Conservation (phyloP, 2,888 invertebrate species). For the Coronaproctus castanopsis region DNA sequence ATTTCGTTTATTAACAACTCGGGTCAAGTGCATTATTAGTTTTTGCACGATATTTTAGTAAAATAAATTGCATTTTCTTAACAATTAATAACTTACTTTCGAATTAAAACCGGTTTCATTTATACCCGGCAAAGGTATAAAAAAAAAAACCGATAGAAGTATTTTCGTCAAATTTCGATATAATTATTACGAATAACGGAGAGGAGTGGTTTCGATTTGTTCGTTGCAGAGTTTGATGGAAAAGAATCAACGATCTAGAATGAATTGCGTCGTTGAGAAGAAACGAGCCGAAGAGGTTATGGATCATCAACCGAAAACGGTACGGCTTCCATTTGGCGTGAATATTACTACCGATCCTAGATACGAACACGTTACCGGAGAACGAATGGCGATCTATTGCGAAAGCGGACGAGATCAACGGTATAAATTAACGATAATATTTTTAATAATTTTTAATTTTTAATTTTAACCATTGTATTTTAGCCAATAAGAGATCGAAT, state of each 20-base stretch:
- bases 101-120: too few species aligned
- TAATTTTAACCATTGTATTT: neutral
- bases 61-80: too few species aligned
- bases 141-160: too few species aligned
- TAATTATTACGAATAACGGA: too few species aligned
- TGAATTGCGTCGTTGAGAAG: conserved; percentile 78
- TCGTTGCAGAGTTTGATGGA: conserved; percentile 31
- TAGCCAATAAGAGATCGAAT: neutral
- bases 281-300: conserved; percentile 64
- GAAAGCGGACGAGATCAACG: conserved; percentile 49
- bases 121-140: too few species aligned
- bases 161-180: too few species aligned
- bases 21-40: too few species aligned
- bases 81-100: too few species aligned
- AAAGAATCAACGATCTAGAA: conserved; percentile 41
- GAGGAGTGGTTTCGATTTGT: too few species aligned
- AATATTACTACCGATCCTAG: conserved; percentile 50
- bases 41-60: too few species aligned
- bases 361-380: conserved; percentile 53
- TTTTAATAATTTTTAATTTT: neutral
- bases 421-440: conserved; percentile 7
- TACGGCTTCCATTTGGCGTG: conserved; percentile 41
- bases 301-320: conserved; percentile 46
- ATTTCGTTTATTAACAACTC: too few species aligned
- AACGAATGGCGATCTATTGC: conserved; percentile 70